Evolutionary conservation across 2,888 invertebrate genomes (phyloP), one percentile per base, ranked within the genome.

Genomic region (Andrena dorsata): DNA sequence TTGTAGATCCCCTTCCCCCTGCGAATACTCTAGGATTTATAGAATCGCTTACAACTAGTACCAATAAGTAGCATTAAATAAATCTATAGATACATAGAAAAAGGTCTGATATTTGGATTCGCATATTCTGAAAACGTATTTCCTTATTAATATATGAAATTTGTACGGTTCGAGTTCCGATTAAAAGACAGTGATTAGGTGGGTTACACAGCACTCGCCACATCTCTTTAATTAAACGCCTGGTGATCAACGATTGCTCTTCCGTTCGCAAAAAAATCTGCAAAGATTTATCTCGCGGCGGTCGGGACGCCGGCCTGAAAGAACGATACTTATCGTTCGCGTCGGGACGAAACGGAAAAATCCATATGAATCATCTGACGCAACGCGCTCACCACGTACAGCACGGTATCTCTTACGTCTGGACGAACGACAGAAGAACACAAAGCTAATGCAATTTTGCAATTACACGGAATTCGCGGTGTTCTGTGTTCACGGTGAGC

Each of bases 391-490:
- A 66, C 76, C 83, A 77, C 75, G 83, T 87, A 26, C 26, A 41
- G 26, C 10, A 56, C 56, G 23, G 86, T 91, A 91, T 91, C 88
- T 90, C 90, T 91, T 90, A 90, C 88, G 90, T 91, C 90, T 90
- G 91, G 87, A 80, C 91, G 90, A 90, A 90, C 87, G 89, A 88
- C 90, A 86, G 89, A 91, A 90, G 91, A 91, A 90, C 90, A 91
- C 92, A 92, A 92, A 91, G 92, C 92, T 92, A 92, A 92, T 92
- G 92, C 91, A 92, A 92, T 92, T 92, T 92, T 91, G 90, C 92
- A 92, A 92, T 92, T 92, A 92, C 90, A 88, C 89, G 86, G 89
- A 84, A 86, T 84, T 83, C 87, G 56, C 78, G 70, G 78, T 84
- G 66, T 80, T 80, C 66, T 66, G 77, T 86, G 85, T 86, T 86